Percentiles rank a stretch among this genome's conserved stretches.
phyloP scores from a whole-genome alignment of 2,113 vertebrate genomes.

The Noturus placidus region DNA sequence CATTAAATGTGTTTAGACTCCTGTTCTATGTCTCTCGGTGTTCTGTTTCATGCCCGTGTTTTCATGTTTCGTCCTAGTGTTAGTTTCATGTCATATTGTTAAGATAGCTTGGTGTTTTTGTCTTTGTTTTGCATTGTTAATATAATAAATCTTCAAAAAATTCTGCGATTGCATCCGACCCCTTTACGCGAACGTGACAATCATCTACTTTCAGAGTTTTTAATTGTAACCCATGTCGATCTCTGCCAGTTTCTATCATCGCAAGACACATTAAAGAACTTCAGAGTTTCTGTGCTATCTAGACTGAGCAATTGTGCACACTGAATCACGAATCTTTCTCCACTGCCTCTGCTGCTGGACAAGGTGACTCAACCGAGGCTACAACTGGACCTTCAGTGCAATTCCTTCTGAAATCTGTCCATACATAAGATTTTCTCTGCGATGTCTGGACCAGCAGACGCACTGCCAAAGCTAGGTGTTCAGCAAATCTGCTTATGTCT shows the following conservation, averaged over 20 bases:
- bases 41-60: too few species aligned
- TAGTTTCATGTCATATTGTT: too few species aligned
- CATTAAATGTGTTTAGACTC: too few species aligned
- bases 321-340: neutral
- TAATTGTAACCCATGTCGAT: neutral
- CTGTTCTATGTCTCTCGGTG: too few species aligned
- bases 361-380: neutral
- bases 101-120: too few species aligned
- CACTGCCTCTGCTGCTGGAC: neutral
- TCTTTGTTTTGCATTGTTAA: too few species aligned
- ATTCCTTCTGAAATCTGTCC: neutral
- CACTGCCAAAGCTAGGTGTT: neutral
- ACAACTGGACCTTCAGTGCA: neutral
- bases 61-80: too few species aligned
- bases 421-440: neutral
- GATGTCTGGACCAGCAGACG: neutral
- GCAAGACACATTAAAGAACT: neutral
- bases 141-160: too few species aligned
- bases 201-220: neutral
- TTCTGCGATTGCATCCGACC: too few species aligned
- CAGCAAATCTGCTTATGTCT: neutral
- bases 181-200: too few species aligned
- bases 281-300: neutral
- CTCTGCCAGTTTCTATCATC: neutral
- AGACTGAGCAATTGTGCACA: neutral